phyloP scores from a whole-genome alignment of 1,140 invertebrate species.

The Arion vulgaris region DNA sequence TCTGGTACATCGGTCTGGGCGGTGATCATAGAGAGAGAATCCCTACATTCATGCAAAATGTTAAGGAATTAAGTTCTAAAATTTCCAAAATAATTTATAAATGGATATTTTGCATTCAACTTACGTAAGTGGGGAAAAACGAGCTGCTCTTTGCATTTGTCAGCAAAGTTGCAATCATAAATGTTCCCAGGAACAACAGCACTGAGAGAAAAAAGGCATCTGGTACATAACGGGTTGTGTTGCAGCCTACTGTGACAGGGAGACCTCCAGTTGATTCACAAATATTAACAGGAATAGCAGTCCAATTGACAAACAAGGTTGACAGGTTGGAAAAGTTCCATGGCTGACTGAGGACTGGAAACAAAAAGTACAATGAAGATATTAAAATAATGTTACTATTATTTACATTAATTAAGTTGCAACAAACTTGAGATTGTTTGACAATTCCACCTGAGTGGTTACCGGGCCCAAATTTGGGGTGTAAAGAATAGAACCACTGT shows the following conservation, averaged over 20 bases:
- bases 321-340: conserved; percentile 14
- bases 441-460: too few species aligned
- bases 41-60: too few species aligned
- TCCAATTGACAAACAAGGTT: conserved; percentile 42
- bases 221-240: conserved; percentile 52
- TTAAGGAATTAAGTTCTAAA: too few species aligned
- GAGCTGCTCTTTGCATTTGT: conserved; percentile 95
- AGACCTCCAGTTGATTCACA: conserved; percentile 76
- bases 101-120: too few species aligned
- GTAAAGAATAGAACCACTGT: too few species aligned
- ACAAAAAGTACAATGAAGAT: not conserved
- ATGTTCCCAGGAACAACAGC: conserved; percentile 94
- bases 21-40: too few species aligned
- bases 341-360: not conserved
- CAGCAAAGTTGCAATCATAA: conserved; percentile 87
- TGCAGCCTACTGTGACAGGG: conserved; percentile 82
- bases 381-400: not conserved
- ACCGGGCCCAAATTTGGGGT: too few species aligned
- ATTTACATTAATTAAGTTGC: too few species aligned
- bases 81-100: too few species aligned
- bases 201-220: conserved; percentile 97
- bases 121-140: conserved; percentile 85
- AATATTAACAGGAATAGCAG: conserved; percentile 37
- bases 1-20: too few species aligned
- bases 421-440: too few species aligned